Percentiles rank a stretch among this genome's conserved stretches.
Evolutionary conservation across 2,797 vertebrate genomes (phyloP).

Genomic region (Heliangelus exortis): DNA sequence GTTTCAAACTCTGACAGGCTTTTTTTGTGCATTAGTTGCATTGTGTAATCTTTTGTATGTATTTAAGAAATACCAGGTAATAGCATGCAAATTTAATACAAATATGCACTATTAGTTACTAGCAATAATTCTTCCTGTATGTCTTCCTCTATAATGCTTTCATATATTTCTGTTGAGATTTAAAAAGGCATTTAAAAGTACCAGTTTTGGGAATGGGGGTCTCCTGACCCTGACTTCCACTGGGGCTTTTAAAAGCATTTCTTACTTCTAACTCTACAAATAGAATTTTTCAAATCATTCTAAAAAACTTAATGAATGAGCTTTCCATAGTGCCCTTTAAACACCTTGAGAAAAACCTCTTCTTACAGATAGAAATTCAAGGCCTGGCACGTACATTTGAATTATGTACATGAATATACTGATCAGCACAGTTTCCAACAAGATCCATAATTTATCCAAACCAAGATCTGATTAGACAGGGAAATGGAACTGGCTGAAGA

Average conservation of each 20-base stretch:
- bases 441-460: not conserved
- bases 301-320: not conserved
- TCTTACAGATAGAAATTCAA: not conserved
- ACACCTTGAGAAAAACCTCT: not conserved
- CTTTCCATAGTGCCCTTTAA: not conserved
- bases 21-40: not conserved
- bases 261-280: not conserved
- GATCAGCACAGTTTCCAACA: not conserved
- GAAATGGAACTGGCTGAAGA: not conserved
- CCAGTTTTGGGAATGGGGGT: not conserved
- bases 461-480: not conserved
- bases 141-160: not conserved
- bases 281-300: not conserved
- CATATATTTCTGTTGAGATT: not conserved
- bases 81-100: not conserved
- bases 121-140: not conserved
- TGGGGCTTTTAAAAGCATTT: not conserved
- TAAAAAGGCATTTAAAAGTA: not conserved
- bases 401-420: not conserved
- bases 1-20: not conserved
- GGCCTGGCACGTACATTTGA: not conserved
- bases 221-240: not conserved
- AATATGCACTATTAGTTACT: not conserved
- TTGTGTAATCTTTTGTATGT: not conserved
- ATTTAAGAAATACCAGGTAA: not conserved